These are phyloP conservation scores for Odontesthes bonariensis DNA, from an alignment of 2,113 vertebrate genomes.

Conservation along the genomic window DNA sequence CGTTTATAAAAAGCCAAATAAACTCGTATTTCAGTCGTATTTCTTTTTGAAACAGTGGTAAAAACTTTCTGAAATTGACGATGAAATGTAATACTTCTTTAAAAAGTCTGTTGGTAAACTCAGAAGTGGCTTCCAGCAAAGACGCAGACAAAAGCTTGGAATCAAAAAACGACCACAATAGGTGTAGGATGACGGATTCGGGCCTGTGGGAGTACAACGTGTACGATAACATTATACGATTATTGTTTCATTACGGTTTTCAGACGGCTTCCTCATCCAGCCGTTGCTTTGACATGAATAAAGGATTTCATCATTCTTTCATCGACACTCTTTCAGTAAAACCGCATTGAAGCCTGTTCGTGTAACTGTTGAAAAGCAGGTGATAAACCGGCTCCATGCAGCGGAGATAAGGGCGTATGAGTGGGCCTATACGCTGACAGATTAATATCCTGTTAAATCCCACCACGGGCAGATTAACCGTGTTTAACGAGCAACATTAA, in stretches of 20 bases:
- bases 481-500: conserved; percentile 54
- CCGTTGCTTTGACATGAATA: background rate
- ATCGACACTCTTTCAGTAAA: background rate
- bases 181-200: background rate
- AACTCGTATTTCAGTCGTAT: no score
- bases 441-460: conserved; percentile 66
- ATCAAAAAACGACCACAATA: no score
- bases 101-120: no score
- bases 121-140: no score
- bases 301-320: conserved; percentile 37
- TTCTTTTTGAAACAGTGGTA: no score
- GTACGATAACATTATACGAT: conserved; percentile 21
- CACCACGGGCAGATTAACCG: conserved; percentile 46
- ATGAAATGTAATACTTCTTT: no score
- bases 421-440: conserved; percentile 39
- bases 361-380: conserved; percentile 31
- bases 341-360: conserved; percentile 3
- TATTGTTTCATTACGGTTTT: conserved; percentile 11
- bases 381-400: conserved; percentile 33
- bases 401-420: conserved; percentile 29
- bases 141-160: no score
- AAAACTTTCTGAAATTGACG: no score
- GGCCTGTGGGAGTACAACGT: background rate
- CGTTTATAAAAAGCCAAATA: no score
- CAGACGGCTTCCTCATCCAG: conserved; percentile 22